Evolutionary conservation across 92 coral and sea anemone species (phyloP), one percentile per base, ranked within the genome.

Genomic region (Palythoa caribaeorum): DNA sequence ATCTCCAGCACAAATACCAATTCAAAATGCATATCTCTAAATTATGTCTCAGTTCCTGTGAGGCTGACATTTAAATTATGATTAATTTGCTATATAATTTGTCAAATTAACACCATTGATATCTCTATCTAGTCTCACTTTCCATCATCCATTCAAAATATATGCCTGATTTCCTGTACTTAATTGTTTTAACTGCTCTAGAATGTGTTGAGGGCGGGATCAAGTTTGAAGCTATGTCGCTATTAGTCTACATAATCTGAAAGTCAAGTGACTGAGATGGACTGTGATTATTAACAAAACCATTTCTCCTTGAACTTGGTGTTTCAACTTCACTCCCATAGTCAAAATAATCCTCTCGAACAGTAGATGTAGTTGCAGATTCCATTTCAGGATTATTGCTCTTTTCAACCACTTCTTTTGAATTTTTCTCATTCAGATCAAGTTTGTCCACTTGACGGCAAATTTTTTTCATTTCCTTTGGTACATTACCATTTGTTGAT

Each of bases 281-380:
- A 66, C 86, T 81, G 21, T 8, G 86, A 71, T 81, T 44, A 3
- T 1, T 69, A 15, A 48, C 62, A 81, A 65, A 80, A 6, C 63
- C 38, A 38, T 80, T 19, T 16, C 86, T 81, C 19, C 71, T 65
- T 40, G 53, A 20, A 12, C 47, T 71, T 17, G 86, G 59, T 47
- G 76, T 65, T 47, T 95, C 96, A 37, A 90, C 91, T 44, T 95
- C 98, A 68, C 94, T 94, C 40, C 98, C 98, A 95, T 95, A 95
- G 79, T 95, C 98, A 91, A 95, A 95, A 62, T 93, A 95, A 87
- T 95, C 92, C 28, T 89, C 94, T 63, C 98, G 92, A 38, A 95
- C 96, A 65, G 98, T 95, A 9, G 94, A 89, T 83, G 35, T 37
- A 55, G 9, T 83, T 38, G 6, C 68, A 62, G 71, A 6, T 38